Conservation (phyloP, 1,140 invertebrate genomes). For the Bicyclus anynana region DNA sequence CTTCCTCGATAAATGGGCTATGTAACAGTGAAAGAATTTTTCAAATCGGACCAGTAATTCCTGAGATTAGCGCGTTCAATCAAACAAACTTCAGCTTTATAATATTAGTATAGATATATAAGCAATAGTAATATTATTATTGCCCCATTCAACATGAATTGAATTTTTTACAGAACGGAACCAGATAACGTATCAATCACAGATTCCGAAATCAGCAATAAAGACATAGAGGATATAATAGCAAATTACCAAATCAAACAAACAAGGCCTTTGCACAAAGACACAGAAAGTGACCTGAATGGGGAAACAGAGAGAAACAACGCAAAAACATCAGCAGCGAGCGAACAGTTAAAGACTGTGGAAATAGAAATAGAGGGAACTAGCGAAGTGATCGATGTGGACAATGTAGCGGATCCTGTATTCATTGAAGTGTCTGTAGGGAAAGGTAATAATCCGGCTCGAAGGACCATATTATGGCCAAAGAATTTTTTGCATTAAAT, state of each 20-base stretch:
- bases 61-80: no score
- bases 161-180: slow-evolving; percentile 10
- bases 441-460: slow-evolving; percentile 26
- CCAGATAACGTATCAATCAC: not conserved
- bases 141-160: not conserved
- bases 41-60: no score
- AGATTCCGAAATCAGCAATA: slow-evolving; percentile 20
- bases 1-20: no score
- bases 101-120: no score
- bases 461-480: no score
- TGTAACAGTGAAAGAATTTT: no score
- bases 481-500: not conserved
- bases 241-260: slow-evolving; percentile 56
- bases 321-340: not conserved
- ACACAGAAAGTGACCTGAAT: not conserved
- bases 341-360: not conserved
- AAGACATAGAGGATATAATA: slow-evolving; percentile 56
- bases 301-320: not conserved
- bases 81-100: no score
- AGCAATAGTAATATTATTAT: no score
- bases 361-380: slow-evolving; percentile 6
- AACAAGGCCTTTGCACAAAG: slow-evolving; percentile 27
- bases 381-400: slow-evolving; percentile 16
- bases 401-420: slow-evolving; percentile 27
- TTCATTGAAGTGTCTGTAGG: slow-evolving; percentile 44